phyloP scores from a whole-genome alignment of 2,797 vertebrate species.

The Pantherophis vulpinus region DNA sequence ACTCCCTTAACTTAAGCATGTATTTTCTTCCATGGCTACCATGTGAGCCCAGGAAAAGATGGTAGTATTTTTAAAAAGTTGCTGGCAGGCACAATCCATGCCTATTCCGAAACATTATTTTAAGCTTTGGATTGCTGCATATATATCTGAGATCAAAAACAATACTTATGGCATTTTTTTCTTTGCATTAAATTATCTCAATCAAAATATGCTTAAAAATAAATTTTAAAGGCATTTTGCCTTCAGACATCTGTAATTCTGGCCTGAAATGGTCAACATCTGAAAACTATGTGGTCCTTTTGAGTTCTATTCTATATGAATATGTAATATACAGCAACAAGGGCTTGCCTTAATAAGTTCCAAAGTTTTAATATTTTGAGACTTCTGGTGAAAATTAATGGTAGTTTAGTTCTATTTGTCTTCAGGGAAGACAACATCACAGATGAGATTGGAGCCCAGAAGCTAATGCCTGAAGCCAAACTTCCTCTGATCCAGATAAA shows the following conservation, averaged over 20 bases:
- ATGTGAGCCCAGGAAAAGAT: background rate
- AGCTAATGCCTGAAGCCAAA: background rate
- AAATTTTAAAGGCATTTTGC: background rate
- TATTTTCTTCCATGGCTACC: background rate
- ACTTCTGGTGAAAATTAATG: background rate
- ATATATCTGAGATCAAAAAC: background rate
- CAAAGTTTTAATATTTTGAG: background rate
- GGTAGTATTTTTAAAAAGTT: background rate
- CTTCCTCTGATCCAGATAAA: background rate
- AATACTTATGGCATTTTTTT: background rate
- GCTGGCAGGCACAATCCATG: background rate
- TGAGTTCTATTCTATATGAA: background rate
- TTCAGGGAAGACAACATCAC: background rate
- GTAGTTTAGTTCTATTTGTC: background rate
- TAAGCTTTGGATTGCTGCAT: background rate
- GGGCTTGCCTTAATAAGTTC: background rate
- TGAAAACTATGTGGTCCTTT: background rate
- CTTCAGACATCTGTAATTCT: background rate
- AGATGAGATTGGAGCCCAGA: background rate
- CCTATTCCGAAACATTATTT: background rate
- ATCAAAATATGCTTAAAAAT: background rate
- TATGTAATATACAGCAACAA: background rate
- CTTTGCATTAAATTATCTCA: background rate
- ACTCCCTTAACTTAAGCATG: background rate
- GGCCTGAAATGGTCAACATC: background rate